Percentiles rank a stretch among this genome's conserved stretches.
These are phyloP conservation scores for Thamnaconus septentrionalis DNA, from an alignment of 2,113 vertebrate species.

Conservation along the genomic window DNA sequence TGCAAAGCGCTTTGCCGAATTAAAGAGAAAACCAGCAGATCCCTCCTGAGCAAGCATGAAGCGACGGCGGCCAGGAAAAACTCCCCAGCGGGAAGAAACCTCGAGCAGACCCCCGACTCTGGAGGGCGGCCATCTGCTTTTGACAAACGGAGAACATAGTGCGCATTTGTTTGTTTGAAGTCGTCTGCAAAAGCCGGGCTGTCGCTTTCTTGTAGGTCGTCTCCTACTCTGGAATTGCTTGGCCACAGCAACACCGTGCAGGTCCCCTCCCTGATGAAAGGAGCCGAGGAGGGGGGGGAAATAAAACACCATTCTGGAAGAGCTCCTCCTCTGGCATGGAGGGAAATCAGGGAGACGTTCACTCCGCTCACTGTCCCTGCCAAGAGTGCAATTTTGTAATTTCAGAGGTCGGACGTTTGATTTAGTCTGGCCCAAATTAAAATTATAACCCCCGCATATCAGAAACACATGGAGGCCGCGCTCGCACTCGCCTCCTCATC, in stretches of 20 bases:
- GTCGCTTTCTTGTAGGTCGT: too few relatives aligned
- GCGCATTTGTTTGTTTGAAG: too few relatives aligned
- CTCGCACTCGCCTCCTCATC: constrained; percentile 18
- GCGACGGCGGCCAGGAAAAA: too few relatives aligned
- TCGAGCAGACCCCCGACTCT: too few relatives aligned
- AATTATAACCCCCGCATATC: constrained; percentile 63
- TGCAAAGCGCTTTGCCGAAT: too few relatives aligned
- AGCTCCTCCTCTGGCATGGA: constrained; percentile 56
- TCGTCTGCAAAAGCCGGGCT: too few relatives aligned
- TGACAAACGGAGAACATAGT: too few relatives aligned
- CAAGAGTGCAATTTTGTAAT: constrained; percentile 66
- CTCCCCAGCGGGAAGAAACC: too few relatives aligned
- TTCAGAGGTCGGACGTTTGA: constrained; percentile 63
- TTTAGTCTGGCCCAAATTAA: constrained; percentile 64
- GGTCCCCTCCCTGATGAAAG: constrained; percentile 66
- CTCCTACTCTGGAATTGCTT: too few relatives aligned
- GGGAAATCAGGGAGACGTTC: constrained; percentile 61
- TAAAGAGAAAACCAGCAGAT: too few relatives aligned
- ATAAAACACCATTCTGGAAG: constrained; percentile 60
- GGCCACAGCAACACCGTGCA: neutral
- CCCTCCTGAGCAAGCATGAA: too few relatives aligned
- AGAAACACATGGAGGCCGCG: constrained; percentile 65
- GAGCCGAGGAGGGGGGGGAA: constrained; percentile 20
- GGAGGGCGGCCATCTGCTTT: too few relatives aligned
- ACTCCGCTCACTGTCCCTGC: constrained; percentile 48